Conservation (phyloP, 23 tunicate genomes). For the Phallusia fumigata region DNA sequence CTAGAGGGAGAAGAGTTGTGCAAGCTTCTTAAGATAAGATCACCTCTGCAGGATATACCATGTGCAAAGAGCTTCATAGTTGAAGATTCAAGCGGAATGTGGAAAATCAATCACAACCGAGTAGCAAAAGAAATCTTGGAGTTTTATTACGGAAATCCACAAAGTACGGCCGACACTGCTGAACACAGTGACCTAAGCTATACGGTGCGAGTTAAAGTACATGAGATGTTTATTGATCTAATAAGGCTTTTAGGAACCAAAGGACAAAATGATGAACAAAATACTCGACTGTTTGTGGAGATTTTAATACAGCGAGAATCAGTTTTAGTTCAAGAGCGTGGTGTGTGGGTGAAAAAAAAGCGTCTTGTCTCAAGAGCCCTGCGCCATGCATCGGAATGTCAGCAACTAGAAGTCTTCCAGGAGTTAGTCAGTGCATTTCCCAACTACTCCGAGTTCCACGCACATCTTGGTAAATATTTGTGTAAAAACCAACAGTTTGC, state of each 20-base stretch:
- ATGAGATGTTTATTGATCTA: slow-evolving; percentile 32
- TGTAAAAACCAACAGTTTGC: slow-evolving; percentile 18
- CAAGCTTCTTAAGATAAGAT: background rate
- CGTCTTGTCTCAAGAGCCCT: too few species aligned
- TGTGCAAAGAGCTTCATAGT: slow-evolving; percentile 21
- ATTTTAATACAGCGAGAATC: too few species aligned
- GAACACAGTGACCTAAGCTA: background rate
- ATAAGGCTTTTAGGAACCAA: too few species aligned
- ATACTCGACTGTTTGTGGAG: too few species aligned
- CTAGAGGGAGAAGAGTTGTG: slow-evolving; percentile 24
- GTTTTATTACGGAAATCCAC: slow-evolving; percentile 3
- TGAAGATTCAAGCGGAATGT: slow-evolving; percentile 14
- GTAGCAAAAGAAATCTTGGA: slow-evolving; percentile 72
- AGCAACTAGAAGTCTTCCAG: slow-evolving; percentile 22
- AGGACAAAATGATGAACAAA: too few species aligned
- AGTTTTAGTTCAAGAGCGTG: too few species aligned
- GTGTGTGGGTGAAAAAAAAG: too few species aligned
- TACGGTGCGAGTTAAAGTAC: background rate
- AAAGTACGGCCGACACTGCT: too few species aligned
- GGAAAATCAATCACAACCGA: slow-evolving; percentile 44
- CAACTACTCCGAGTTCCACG: slow-evolving; percentile 41
- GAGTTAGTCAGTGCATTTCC: slow-evolving; percentile 42
- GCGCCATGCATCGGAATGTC: too few species aligned
- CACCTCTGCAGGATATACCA: too few species aligned
- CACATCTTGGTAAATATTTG: slow-evolving; percentile 52